These are phyloP conservation scores for Hermetia illucens DNA, from an alignment of 1,140 invertebrate species.

Conservation along the genomic window DNA sequence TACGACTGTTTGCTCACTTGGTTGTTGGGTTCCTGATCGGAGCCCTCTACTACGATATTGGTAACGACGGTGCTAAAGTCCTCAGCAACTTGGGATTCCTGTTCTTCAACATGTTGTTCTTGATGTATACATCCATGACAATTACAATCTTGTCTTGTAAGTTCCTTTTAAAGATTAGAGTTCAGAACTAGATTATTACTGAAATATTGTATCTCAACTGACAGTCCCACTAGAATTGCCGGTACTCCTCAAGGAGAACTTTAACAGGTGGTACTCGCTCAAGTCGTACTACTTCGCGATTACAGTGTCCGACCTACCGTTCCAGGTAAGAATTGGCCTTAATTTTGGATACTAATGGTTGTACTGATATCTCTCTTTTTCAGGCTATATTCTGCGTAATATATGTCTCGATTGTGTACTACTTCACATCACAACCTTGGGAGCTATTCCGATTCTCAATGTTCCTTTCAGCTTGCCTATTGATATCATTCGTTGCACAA, in stretches of 20 bases:
- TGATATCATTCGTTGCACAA: slow-evolving; percentile 91
- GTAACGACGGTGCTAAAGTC: slow-evolving; percentile 86
- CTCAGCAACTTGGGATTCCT: slow-evolving; percentile 91
- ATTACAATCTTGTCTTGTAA: slow-evolving; percentile 94
- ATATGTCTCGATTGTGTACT: slow-evolving; percentile 89
- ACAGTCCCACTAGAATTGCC: slow-evolving; percentile 89
- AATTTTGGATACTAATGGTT: no score
- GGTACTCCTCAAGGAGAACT: slow-evolving; percentile 86
- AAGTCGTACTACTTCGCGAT: slow-evolving; percentile 92
- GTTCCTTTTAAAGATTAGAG: slow-evolving; percentile 21
- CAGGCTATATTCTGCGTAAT: slow-evolving; percentile 79
- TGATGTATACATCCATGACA: slow-evolving; percentile 97
- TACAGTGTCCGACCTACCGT: slow-evolving; percentile 89
- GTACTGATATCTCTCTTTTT: slow-evolving; percentile 16
- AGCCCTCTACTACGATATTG: slow-evolving; percentile 82
- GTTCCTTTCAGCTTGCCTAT: slow-evolving; percentile 74
- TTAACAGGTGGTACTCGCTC: slow-evolving; percentile 95
- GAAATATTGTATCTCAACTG: slow-evolving; percentile 19
- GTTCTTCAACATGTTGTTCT: slow-evolving; percentile 96
- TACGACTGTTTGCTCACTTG: slow-evolving; percentile 83
- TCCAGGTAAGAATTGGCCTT: slow-evolving; percentile 54
- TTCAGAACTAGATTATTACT: not conserved
- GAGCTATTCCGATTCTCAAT: slow-evolving; percentile 72
- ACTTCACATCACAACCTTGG: slow-evolving; percentile 83
- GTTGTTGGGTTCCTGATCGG: slow-evolving; percentile 85